Percentiles rank a stretch among this genome's conserved stretches.
Evolutionary conservation across 2,797 vertebrate genomes (phyloP).

Genomic region (Pseudomugil tenellus): DNA sequence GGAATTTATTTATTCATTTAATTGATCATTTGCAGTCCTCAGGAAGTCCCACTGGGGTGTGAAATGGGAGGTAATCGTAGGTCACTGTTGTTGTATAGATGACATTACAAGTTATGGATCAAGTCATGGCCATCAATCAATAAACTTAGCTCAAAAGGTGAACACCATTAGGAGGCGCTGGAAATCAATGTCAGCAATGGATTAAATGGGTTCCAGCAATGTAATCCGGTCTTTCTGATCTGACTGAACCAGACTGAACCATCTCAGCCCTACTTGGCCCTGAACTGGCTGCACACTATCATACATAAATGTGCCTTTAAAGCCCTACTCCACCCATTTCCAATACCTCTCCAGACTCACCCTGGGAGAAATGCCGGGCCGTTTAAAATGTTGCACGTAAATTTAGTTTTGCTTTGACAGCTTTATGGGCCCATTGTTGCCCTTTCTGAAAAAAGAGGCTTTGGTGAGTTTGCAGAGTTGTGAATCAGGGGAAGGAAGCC

Average conservation of each 20-base stretch:
- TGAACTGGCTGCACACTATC: conserved; percentile 15
- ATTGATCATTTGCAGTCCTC: conserved; percentile 46
- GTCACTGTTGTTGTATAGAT: conserved; percentile 52
- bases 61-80: conserved; percentile 58
- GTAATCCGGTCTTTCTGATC: conserved; percentile 32
- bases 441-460: conserved; percentile 52
- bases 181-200: conserved; percentile 68
- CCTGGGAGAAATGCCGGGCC: conserved; percentile 47
- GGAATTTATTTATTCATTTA: conserved; percentile 48
- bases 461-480: conserved; percentile 62
- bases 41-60: conserved; percentile 39
- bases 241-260: too few relatives aligned
- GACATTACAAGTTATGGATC: conserved; percentile 72
- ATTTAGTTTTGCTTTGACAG: conserved; percentile 76
- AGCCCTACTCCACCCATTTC: conserved; percentile 3
- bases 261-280: conserved; percentile 7
- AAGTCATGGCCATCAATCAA: conserved; percentile 52
- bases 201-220: conserved; percentile 49
- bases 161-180: conserved; percentile 62
- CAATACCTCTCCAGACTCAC: conserved; percentile 29
- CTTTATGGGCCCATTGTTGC: conserved; percentile 84
- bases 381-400: conserved; percentile 71
- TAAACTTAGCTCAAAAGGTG: conserved; percentile 68
- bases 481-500: conserved; percentile 72
- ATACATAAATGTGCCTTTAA: conserved; percentile 27